These are phyloP conservation scores for Hirtodrosophila confusa DNA, from an alignment of 2,888 invertebrate species.

Conservation along the genomic window DNA sequence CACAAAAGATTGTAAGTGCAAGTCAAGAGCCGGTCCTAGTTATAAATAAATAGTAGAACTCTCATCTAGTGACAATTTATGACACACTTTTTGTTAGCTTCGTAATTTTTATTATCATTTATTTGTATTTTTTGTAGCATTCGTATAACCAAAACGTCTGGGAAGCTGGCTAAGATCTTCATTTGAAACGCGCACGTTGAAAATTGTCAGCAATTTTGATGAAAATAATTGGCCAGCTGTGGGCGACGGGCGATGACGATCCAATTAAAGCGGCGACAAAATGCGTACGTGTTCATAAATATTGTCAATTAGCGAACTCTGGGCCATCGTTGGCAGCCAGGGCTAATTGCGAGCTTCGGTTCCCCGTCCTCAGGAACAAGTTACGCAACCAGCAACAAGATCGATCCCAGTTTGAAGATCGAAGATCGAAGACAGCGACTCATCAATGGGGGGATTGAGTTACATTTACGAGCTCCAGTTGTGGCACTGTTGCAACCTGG, in stretches of 20 bases:
- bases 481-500: constrained; percentile 46
- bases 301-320: constrained; percentile 78
- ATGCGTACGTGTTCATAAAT: constrained; percentile 82
- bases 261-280: constrained; percentile 78
- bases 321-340: constrained; percentile 63
- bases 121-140: constrained; percentile 37
- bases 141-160: constrained; percentile 72
- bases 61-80: constrained; percentile 64
- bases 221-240: constrained; percentile 80
- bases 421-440: constrained; percentile 35
- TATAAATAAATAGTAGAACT: constrained; percentile 43
- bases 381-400: constrained; percentile 73
- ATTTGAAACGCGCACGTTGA: constrained; percentile 64
- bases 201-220: constrained; percentile 79
- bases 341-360: constrained; percentile 77
- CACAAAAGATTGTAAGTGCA: constrained; percentile 38
- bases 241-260: constrained; percentile 58
- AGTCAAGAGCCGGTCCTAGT: constrained; percentile 49
- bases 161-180: constrained; percentile 66
- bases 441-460: constrained; percentile 75
- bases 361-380: constrained; percentile 63
- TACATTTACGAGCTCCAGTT: constrained; percentile 72
- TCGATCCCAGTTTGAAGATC: constrained; percentile 10
- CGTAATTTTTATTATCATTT: constrained; percentile 12
- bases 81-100: constrained; percentile 48